A percentile compares a stretch with the other conserved stretches of the same genome.
These are phyloP conservation scores for Lasius platythorax DNA, from an alignment of 2,888 invertebrate genomes.

Conservation along the genomic window DNA sequence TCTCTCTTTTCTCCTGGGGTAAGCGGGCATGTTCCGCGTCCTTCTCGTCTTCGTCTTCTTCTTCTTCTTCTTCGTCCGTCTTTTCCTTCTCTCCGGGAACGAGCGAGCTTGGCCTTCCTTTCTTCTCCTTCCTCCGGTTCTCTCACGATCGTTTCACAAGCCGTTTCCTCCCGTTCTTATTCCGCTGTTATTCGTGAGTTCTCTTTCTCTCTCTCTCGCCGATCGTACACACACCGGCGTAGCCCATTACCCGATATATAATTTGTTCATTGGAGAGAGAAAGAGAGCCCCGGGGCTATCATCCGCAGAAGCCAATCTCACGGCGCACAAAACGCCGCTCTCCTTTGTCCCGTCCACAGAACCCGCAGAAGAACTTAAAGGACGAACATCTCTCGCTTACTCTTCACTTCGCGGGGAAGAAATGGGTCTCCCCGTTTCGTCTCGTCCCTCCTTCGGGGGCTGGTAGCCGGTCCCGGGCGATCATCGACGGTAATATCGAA, in stretches of 20 bases:
- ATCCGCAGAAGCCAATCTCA: slow-evolving; percentile 84
- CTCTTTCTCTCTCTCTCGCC: slow-evolving; percentile 37
- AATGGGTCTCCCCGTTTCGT: slow-evolving; percentile 2
- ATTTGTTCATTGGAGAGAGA: slow-evolving; percentile 80
- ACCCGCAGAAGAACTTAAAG: slow-evolving; percentile 54
- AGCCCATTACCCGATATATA: slow-evolving; percentile 75
- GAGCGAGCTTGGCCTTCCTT: slow-evolving; percentile 2
- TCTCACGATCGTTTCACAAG: slow-evolving; percentile 32
- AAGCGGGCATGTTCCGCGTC: slow-evolving; percentile 34
- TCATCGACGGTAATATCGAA: slow-evolving; percentile 37
- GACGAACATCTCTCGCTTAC: slow-evolving; percentile 43
- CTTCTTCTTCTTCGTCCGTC: slow-evolving; percentile 4
- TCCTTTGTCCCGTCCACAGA: slow-evolving; percentile 67
- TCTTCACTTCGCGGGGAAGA: slow-evolving; percentile 20
- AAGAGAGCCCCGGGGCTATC: slow-evolving; percentile 79
- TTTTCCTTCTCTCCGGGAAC: neutral
- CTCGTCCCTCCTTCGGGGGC: neutral
- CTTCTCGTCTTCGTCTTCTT: neutral
- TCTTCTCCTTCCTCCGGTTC: slow-evolving; percentile 5
- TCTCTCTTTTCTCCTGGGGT: slow-evolving; percentile 47
- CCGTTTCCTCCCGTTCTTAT: slow-evolving; percentile 31
- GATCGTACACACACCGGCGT: slow-evolving; percentile 50
- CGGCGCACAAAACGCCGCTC: slow-evolving; percentile 76
- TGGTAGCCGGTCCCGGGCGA: slow-evolving; percentile 22
- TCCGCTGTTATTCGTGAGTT: neutral